These are phyloP conservation scores for Bombus balteatus DNA, from an alignment of 1,140 invertebrate species.

Conservation along the genomic window DNA sequence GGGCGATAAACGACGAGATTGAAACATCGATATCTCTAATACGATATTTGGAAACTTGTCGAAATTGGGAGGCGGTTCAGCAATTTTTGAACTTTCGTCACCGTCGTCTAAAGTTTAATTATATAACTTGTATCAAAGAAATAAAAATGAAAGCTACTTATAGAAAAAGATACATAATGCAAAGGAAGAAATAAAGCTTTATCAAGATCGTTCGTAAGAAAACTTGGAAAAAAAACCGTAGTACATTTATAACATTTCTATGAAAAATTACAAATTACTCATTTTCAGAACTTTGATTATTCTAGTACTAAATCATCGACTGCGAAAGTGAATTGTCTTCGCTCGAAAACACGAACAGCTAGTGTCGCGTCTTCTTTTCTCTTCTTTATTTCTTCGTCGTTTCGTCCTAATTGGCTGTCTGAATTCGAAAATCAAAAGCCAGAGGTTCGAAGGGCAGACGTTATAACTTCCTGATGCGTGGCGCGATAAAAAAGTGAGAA, in stretches of 20 bases:
- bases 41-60: too few relatives aligned
- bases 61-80: too few relatives aligned
- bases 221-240: too few relatives aligned
- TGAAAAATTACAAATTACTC: background rate
- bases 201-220: too few relatives aligned
- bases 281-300: background rate
- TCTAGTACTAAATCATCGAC: background rate
- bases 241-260: background rate
- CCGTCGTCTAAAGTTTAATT: background rate
- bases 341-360: background rate
- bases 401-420: slow-evolving; percentile 52
- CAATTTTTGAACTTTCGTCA: background rate
- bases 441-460: slow-evolving; percentile 50
- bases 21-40: background rate
- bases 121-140: background rate
- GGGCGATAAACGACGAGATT: background rate
- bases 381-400: slow-evolving; percentile 14
- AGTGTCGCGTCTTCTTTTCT: background rate
- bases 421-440: slow-evolving; percentile 30
- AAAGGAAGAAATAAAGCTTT: too few relatives aligned
- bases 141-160: background rate
- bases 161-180: background rate
- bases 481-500: slow-evolving; percentile 68
- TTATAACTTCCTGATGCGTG: slow-evolving; percentile 69
- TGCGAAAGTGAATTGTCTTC: background rate